A percentile compares a stretch with the other conserved stretches of the same genome.
Conservation (phyloP, 2,113 vertebrate genomes). For the Brachirus orientalis region DNA sequence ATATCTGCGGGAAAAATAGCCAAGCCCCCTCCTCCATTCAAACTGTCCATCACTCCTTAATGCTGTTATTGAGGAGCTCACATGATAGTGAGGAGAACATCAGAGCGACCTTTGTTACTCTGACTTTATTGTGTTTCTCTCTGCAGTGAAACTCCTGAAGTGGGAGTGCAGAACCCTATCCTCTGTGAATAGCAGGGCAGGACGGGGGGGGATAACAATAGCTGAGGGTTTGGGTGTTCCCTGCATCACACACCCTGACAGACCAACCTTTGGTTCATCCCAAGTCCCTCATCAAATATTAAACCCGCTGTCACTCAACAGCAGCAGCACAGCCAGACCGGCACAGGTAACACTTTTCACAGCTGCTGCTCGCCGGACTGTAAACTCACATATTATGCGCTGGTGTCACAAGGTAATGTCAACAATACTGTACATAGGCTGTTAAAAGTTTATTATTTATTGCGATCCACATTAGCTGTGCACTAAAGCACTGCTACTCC, state of each 20-base stretch:
- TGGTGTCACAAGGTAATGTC: slow-evolving; percentile 12
- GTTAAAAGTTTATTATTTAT: background rate
- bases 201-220: slow-evolving; percentile 66
- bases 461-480: too few relatives aligned
- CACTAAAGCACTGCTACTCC: too few relatives aligned
- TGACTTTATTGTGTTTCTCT: slow-evolving; percentile 72
- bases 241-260: slow-evolving; percentile 67
- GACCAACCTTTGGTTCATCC: slow-evolving; percentile 70
- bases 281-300: slow-evolving; percentile 78
- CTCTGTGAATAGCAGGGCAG: slow-evolving; percentile 71
- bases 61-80: slow-evolving; percentile 49
- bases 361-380: slow-evolving; percentile 46
- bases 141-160: slow-evolving; percentile 63
- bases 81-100: slow-evolving; percentile 63
- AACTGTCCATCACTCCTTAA: slow-evolving; percentile 48
- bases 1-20: slow-evolving; percentile 32
- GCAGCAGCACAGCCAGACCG: slow-evolving; percentile 19
- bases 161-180: slow-evolving; percentile 71
- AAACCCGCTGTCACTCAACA: slow-evolving; percentile 61
- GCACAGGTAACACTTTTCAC: slow-evolving; percentile 59
- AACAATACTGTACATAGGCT: slow-evolving; percentile 16
- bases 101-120: slow-evolving; percentile 65
- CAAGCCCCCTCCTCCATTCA: slow-evolving; percentile 25
- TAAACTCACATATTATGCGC: slow-evolving; percentile 11
- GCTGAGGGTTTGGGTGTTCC: slow-evolving; percentile 76